Conservation (phyloP, 2,113 vertebrate species). For the Thunnus thynnus region DNA sequence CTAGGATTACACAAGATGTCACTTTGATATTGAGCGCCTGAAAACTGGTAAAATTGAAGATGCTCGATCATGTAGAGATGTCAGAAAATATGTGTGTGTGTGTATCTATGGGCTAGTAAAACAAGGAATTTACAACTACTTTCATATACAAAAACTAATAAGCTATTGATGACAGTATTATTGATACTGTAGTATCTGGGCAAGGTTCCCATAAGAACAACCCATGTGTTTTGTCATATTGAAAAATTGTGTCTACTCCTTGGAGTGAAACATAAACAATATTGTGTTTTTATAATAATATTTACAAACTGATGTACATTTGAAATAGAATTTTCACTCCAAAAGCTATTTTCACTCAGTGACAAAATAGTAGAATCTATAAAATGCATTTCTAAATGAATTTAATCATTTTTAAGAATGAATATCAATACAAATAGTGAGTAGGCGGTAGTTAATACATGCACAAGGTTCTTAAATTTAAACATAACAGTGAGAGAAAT, state of each 20-base stretch:
- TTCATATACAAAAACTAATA: neutral
- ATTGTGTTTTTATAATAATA: neutral
- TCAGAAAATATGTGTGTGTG: constrained; percentile 8
- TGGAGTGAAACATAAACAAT: neutral
- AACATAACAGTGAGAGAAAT: constrained; percentile 8
- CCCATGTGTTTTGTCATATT: constrained; percentile 9
- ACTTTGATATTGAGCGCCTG: neutral
- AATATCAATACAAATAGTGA: constrained; percentile 2
- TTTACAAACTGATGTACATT: constrained; percentile 1
- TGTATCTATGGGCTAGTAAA: constrained; percentile 7
- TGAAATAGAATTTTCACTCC: constrained; percentile 1
- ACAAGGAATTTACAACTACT: neutral
- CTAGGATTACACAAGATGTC: neutral
- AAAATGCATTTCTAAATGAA: neutral
- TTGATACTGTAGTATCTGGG: constrained; percentile 8
- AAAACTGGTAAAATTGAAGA: neutral
- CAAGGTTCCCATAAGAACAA: constrained; percentile 32
- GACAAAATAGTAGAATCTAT: neutral
- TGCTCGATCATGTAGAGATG: neutral
- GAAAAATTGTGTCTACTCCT: constrained; percentile 11
- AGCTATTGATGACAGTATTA: constrained; percentile 6
- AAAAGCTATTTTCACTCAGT: neutral
- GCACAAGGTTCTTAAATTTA: neutral
- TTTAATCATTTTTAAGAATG: constrained; percentile 10
- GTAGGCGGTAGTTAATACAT: neutral